Percentiles rank a stretch among this genome's conserved stretches.
Evolutionary conservation across 2,113 vertebrate species (phyloP).

Genomic region (Ammodramus savannarum): DNA sequence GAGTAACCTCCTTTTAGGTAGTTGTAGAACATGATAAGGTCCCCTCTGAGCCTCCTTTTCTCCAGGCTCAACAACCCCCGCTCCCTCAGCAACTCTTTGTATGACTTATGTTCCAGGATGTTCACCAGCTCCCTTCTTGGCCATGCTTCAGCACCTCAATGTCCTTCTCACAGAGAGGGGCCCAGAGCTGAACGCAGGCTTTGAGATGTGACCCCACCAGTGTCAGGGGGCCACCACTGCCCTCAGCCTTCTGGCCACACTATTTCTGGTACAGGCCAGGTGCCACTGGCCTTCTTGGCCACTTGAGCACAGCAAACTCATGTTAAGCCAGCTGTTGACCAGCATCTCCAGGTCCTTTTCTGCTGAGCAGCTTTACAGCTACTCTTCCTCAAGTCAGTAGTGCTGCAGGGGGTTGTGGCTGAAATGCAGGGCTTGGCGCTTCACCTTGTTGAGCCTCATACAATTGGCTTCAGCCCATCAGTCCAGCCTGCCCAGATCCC

Average conservation of each 20-base stretch:
- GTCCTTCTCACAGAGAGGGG: not conserved
- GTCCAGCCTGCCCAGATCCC: not conserved
- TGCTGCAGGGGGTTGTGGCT: not conserved
- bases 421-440: not conserved
- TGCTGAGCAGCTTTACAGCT: not conserved
- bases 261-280: not conserved
- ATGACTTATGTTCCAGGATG: not conserved
- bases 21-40: not conserved
- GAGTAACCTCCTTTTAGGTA: not conserved
- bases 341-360: not conserved
- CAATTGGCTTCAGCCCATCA: not conserved
- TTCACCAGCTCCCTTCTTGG: not conserved
- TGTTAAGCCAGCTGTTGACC: not conserved
- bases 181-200: not conserved
- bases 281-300: not conserved
- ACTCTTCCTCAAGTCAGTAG: too few species aligned
- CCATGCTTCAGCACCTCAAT: not conserved
- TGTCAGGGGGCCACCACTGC: not conserved
- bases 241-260: not conserved
- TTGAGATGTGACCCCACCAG: fast-evolving
- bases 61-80: not conserved
- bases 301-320: not conserved
- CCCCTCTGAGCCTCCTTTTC: not conserved
- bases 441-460: not conserved
- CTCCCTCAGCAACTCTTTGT: not conserved